Conservation (phyloP, 2,888 invertebrate species). For the Cantharis lateralis region DNA sequence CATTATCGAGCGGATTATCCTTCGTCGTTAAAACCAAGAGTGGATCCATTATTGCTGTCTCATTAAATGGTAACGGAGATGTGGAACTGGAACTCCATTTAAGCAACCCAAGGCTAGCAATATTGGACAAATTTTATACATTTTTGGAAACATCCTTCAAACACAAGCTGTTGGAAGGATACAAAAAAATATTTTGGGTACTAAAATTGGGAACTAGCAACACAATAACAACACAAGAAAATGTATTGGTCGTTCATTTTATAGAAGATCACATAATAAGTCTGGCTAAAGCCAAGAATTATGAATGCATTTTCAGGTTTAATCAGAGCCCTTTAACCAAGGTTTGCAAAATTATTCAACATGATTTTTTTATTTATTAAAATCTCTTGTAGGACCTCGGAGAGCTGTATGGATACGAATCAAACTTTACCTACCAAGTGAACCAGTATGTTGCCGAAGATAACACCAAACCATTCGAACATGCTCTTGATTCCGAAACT, state of each 20-base stretch:
- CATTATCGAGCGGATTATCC: conserved; percentile 72
- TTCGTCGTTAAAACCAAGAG: conserved; percentile 66
- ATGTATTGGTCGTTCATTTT: conserved; percentile 76
- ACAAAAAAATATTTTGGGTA: conserved; percentile 74
- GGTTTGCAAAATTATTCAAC: conserved; percentile 58
- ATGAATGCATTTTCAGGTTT: conserved; percentile 79
- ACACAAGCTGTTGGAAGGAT: conserved; percentile 65
- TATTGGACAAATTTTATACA: conserved; percentile 80
- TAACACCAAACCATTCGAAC: conserved; percentile 72
- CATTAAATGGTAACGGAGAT: conserved; percentile 79
- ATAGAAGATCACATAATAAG: conserved; percentile 76
- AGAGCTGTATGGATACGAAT: conserved; percentile 81
- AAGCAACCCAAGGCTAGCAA: conserved; percentile 66
- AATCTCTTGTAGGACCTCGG: conserved; percentile 74
- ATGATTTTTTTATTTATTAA: background rate
- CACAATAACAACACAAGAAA: conserved; percentile 69
- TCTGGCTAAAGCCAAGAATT: conserved; percentile 67
- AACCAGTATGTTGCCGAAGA: conserved; percentile 76
- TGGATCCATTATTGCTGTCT: conserved; percentile 65
- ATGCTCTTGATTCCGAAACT: conserved; percentile 76
- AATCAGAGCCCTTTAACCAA: conserved; percentile 86
- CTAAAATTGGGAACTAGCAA: conserved; percentile 86
- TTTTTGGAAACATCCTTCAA: conserved; percentile 74
- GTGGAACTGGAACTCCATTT: conserved; percentile 77
- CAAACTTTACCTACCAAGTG: conserved; percentile 77